Conservation (phyloP, 2,888 invertebrate species). For the Lysandra coridon region DNA sequence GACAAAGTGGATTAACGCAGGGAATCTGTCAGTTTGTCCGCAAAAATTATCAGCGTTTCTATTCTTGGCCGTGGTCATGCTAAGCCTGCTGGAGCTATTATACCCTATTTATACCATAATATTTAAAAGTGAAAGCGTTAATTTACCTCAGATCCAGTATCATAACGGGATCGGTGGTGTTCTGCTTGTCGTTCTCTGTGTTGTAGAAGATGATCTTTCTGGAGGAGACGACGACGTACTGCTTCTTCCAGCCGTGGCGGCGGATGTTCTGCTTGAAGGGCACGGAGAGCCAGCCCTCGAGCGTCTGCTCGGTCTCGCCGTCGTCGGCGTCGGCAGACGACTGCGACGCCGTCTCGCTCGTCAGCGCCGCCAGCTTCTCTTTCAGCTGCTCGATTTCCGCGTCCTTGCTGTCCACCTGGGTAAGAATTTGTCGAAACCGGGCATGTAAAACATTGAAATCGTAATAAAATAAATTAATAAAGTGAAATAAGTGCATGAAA, state of each 20-base stretch:
- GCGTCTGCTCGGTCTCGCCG: conserved; percentile 87
- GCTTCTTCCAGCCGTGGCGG: conserved; percentile 97
- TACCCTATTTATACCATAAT: too few relatives aligned
- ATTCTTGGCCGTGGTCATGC: too few relatives aligned
- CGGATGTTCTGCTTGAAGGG: conserved; percentile 97
- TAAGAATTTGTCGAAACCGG: neutral
- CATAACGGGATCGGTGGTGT: conserved; percentile 95
- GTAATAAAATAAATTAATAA: too few relatives aligned
- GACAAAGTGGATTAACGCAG: too few relatives aligned
- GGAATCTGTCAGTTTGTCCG: too few relatives aligned
- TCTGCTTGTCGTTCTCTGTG: conserved; percentile 95
- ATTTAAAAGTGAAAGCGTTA: too few relatives aligned
- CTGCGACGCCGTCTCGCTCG: conserved; percentile 93
- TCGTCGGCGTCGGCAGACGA: conserved; percentile 94
- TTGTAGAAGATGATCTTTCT: conserved; percentile 98
- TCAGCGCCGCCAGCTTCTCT: conserved; percentile 89
- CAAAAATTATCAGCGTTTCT: too few relatives aligned
- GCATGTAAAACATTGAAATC: too few relatives aligned
- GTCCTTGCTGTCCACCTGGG: conserved; percentile 93
- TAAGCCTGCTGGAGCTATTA: too few relatives aligned
- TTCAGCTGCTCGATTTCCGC: conserved; percentile 96
- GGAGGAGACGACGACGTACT: conserved; percentile 97
- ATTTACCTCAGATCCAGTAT: conserved; percentile 95
- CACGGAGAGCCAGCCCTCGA: conserved; percentile 98
- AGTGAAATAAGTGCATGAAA: too few relatives aligned